Evolutionary conservation across 2,797 vertebrate species (phyloP).

Genomic region (Gymnothorax javanicus): DNA sequence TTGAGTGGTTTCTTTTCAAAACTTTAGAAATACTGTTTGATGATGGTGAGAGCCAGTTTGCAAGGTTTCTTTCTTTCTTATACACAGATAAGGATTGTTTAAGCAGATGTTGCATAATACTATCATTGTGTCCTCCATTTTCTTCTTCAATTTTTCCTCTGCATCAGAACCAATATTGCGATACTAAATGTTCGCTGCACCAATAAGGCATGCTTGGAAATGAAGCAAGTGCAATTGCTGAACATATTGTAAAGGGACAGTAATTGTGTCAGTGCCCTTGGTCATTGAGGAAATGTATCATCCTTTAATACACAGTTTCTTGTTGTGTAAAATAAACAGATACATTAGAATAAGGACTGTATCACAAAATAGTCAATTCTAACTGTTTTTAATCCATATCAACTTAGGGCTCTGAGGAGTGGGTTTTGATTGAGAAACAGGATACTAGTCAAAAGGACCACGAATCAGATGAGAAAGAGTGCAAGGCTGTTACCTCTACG

Average conservation of each 20-base stretch:
- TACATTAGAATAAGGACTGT: constrained; percentile 36
- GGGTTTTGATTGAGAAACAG: constrained; percentile 98
- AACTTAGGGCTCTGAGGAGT: constrained; percentile 98
- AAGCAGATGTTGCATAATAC: neutral
- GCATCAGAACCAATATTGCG: neutral
- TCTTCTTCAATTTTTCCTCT: neutral
- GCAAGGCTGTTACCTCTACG: constrained; percentile 53
- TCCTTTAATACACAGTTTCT: neutral
- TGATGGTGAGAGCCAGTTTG: neutral
- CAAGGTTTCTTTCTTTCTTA: no score
- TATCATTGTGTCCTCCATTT: constrained; percentile 3
- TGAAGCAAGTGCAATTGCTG: neutral
- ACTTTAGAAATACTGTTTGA: constrained; percentile 12
- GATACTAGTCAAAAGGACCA: constrained; percentile 76
- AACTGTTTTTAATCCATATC: constrained; percentile 96
- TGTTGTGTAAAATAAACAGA: constrained; percentile 10
- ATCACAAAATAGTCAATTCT: constrained; percentile 69
- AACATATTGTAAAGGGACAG: neutral
- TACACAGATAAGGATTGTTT: neutral
- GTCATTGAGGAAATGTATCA: neutral
- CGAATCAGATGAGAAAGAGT: constrained; percentile 73
- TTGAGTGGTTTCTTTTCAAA: constrained; percentile 7
- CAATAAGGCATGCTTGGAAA: neutral
- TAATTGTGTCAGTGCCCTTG: neutral
- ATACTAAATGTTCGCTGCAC: neutral